phyloP scores from a whole-genome alignment of 2,888 invertebrate genomes.

The Erebia aethiops region DNA sequence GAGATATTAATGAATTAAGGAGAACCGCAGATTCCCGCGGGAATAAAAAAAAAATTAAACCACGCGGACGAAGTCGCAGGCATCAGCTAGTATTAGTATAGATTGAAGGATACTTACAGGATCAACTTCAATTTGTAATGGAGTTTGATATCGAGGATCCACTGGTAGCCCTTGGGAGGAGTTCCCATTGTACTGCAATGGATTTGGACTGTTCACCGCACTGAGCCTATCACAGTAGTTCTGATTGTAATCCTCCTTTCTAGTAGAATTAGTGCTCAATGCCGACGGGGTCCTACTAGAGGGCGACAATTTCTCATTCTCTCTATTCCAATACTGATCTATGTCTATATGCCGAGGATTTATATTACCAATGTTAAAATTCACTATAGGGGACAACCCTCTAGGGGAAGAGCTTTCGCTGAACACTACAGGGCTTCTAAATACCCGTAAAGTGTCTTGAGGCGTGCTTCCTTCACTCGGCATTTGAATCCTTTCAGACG shows the following conservation, averaged over 20 bases:
- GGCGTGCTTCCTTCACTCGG: slow-evolving; percentile 62
- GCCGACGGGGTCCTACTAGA: slow-evolving; percentile 61
- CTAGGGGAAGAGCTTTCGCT: slow-evolving; percentile 74
- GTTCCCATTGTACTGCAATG: slow-evolving; percentile 71
- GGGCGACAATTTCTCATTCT: slow-evolving; percentile 65
- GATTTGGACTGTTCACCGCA: slow-evolving; percentile 65
- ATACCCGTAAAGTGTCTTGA: slow-evolving; percentile 63
- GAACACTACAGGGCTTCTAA: slow-evolving; percentile 71
- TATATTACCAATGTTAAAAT: slow-evolving; percentile 80
- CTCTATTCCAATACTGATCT: slow-evolving; percentile 70
- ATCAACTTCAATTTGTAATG: slow-evolving; percentile 86
- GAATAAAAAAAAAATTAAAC: too few relatives aligned
- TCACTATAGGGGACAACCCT: slow-evolving; percentile 72
- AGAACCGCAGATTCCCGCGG: too few relatives aligned
- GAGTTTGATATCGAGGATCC: slow-evolving; percentile 72
- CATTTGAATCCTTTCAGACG: slow-evolving; percentile 46
- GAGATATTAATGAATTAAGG: too few relatives aligned
- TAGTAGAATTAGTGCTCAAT: slow-evolving; percentile 61
- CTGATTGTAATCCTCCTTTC: slow-evolving; percentile 73
- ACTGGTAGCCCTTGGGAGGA: slow-evolving; percentile 55
- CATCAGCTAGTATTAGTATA: too few relatives aligned
- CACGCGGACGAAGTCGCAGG: too few relatives aligned
- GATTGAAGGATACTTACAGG: slow-evolving; percentile 80
- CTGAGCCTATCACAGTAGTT: slow-evolving; percentile 72
- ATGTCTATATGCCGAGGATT: slow-evolving; percentile 77